A percentile compares a stretch with the other conserved stretches of the same genome.
Evolutionary conservation across 2,113 vertebrate genomes (phyloP).

Genomic region (Rhombomys opimus): DNA sequence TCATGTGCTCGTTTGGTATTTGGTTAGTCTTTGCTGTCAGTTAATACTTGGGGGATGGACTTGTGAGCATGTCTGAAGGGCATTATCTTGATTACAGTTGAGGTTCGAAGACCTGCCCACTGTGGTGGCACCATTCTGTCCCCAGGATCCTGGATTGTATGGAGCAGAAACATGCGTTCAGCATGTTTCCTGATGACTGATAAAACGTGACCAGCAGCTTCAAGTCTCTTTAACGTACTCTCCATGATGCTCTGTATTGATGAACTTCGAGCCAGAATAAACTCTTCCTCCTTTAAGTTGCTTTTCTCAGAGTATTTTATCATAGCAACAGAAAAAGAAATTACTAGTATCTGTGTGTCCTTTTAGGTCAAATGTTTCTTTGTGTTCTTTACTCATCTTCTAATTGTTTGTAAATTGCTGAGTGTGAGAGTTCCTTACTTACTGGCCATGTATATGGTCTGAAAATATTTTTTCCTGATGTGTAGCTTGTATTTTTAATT

Average conservation of each 20-base stretch:
- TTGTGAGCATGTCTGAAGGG: not conserved
- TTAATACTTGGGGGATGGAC: not conserved
- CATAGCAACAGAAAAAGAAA: not conserved
- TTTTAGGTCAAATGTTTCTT: constrained; percentile 25
- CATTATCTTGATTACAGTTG: not conserved
- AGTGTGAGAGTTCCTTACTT: constrained; percentile 48
- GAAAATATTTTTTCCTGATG: not conserved
- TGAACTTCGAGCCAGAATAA: not conserved
- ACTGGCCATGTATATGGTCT: not conserved
- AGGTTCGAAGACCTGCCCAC: not conserved
- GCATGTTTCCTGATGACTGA: not conserved
- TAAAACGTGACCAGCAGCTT: not conserved
- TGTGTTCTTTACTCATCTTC: constrained; percentile 25
- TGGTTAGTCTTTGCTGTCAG: not conserved
- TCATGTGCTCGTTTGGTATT: constrained; percentile 8
- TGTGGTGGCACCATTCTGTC: not conserved
- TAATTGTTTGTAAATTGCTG: not conserved
- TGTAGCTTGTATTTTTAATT: not conserved
- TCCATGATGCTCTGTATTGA: not conserved
- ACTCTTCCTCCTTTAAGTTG: not conserved
- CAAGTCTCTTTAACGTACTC: not conserved
- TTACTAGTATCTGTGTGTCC: not conserved
- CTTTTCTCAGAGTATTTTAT: not conserved
- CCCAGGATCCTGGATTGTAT: not conserved
- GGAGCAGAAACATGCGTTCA: not conserved